A percentile compares a stretch with the other conserved stretches of the same genome.
phyloP scores from a whole-genome alignment of 2,113 vertebrate species.

The Hyaena hyaena region DNA sequence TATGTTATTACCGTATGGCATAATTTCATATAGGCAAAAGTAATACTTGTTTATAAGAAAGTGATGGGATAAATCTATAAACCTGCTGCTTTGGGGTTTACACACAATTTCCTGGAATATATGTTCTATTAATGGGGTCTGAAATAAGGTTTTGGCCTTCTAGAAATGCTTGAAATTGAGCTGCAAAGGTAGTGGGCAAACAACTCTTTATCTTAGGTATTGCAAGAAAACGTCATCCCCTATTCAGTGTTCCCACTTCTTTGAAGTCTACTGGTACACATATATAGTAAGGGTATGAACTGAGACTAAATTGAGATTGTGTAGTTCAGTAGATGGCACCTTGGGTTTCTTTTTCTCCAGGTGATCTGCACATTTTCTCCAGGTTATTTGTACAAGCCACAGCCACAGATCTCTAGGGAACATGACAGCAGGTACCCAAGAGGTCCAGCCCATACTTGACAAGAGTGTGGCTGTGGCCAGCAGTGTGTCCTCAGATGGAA shows the following conservation, averaged over 20 bases:
- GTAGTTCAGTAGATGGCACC: neutral
- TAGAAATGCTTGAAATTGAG: conserved; percentile 43
- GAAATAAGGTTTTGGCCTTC: neutral
- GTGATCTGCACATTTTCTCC: neutral
- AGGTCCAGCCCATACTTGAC: neutral
- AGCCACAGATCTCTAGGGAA: neutral
- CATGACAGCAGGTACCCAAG: neutral
- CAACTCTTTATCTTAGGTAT: neutral
- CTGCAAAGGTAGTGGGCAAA: neutral
- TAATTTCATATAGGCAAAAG: neutral
- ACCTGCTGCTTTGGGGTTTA: conserved; percentile 3
- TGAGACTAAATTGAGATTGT: neutral
- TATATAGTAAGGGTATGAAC: neutral
- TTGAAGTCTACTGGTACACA: neutral
- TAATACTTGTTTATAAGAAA: conserved; percentile 45
- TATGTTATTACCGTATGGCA: conserved; percentile 33
- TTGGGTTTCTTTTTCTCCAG: neutral
- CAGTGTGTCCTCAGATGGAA: neutral
- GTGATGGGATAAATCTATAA: neutral
- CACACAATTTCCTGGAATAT: conserved; percentile 7
- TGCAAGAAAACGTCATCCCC: neutral
- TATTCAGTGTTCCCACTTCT: conserved; percentile 15
- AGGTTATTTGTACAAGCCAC: neutral
- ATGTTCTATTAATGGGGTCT: conserved; percentile 32
- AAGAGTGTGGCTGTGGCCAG: neutral